Evolutionary conservation across 2,113 vertebrate genomes (phyloP).

Genomic region (Larimichthys polyactis): DNA sequence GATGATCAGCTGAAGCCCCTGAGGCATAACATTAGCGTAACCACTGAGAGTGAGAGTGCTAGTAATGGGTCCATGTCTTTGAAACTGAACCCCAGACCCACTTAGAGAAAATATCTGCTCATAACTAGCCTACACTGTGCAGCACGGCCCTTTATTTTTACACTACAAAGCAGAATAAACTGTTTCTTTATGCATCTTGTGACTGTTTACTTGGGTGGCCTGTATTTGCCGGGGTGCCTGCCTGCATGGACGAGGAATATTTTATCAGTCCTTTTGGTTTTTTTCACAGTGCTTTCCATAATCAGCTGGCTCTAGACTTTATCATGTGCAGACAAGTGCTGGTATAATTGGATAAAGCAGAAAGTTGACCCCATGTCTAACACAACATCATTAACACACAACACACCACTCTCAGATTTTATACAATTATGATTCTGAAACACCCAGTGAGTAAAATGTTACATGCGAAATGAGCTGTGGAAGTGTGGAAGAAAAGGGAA

Average conservation of each 20-base stretch:
- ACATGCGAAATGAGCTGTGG: too few species aligned
- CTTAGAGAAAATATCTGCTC: constrained; percentile 33
- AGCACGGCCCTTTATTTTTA: constrained; percentile 15
- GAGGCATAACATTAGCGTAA: constrained; percentile 45
- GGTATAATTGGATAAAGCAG: background rate
- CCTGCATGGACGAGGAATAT: constrained; percentile 2
- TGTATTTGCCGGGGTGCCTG: background rate
- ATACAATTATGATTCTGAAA: constrained; percentile 1
- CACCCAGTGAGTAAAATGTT: background rate
- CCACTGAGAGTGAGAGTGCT: constrained; percentile 36
- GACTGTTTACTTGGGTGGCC: constrained; percentile 33
- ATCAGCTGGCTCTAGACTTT: background rate
- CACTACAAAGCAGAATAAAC: background rate
- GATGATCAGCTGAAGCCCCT: constrained; percentile 35
- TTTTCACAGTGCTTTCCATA: background rate
- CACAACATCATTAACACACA: background rate
- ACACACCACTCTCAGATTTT: background rate
- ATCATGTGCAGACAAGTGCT: background rate
- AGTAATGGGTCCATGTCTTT: constrained; percentile 30
- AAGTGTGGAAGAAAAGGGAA: background rate
- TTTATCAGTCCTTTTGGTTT: background rate
- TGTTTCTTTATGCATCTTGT: background rate
- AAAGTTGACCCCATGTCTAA: background rate
- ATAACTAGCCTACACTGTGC: constrained; percentile 11
- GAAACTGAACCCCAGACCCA: constrained; percentile 50